phyloP scores from a whole-genome alignment of 2,113 vertebrate species.

The Pongo abelii region DNA sequence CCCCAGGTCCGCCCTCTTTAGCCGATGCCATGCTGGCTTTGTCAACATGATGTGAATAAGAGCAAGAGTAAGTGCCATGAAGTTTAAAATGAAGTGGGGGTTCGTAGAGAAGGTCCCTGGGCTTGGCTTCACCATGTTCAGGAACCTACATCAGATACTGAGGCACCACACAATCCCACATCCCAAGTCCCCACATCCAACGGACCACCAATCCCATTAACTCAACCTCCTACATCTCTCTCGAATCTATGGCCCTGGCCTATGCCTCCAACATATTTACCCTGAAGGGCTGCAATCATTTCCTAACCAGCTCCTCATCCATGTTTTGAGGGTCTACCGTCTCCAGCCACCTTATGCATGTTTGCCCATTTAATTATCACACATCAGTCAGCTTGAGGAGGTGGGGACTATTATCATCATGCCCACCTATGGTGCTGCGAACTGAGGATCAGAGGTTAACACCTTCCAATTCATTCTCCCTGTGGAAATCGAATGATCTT shows the following conservation, averaged over 20 bases:
- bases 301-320: not conserved
- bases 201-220: not conserved
- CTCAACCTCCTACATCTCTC: not conserved
- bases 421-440: not conserved
- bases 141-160: not conserved
- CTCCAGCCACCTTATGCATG: not conserved
- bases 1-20: not conserved
- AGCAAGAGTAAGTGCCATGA: not conserved
- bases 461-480: not conserved
- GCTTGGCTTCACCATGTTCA: too few species aligned
- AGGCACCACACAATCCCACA: accelerated
- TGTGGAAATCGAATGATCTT: not conserved
- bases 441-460: not conserved
- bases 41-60: not conserved
- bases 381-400: not conserved
- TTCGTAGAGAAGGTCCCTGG: not conserved
- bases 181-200: not conserved
- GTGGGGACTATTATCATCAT: not conserved
- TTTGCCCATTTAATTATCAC: not conserved
- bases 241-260: not conserved
- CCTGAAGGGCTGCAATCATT: too few species aligned
- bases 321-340: not conserved
- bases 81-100: too few species aligned
- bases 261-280: accelerated
- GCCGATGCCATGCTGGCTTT: not conserved